Percentiles rank a stretch among this genome's conserved stretches.
Conservation (phyloP, 2,113 vertebrate genomes). For the Halcyon malimbica region DNA sequence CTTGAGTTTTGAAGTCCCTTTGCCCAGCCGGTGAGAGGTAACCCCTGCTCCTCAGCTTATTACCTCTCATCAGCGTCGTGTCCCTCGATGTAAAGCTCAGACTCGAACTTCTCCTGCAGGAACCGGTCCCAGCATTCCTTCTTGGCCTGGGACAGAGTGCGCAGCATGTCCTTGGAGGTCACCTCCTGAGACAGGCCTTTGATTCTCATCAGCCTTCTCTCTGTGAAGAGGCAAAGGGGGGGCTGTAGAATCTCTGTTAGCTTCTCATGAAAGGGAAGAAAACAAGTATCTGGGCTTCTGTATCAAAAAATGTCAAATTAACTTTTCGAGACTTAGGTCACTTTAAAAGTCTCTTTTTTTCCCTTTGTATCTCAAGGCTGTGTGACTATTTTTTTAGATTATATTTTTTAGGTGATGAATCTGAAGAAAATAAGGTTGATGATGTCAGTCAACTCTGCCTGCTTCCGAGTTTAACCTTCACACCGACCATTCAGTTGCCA, state of each 20-base stretch:
- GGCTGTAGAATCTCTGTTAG: background rate
- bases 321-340: background rate
- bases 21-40: rapidly evolving
- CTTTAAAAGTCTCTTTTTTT: background rate
- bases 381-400: background rate
- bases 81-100: conserved; percentile 85
- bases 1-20: background rate
- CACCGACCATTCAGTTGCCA: background rate
- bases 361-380: background rate
- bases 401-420: background rate
- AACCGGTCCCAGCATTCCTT: conserved; percentile 98
- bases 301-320: background rate
- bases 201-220: conserved; percentile 91
- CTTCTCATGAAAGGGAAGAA: background rate
- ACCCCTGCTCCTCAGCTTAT: background rate
- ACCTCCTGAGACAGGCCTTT: conserved; percentile 91
- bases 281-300: background rate
- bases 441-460: background rate
- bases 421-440: background rate
- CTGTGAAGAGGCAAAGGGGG: conserved; percentile 65
- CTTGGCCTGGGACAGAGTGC: conserved; percentile 91
- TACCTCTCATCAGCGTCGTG: conserved; percentile 90
- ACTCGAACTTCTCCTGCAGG: conserved; percentile 89
- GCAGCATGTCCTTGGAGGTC: conserved; percentile 95
- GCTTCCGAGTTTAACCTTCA: background rate